Base-by-base conservation (phyloP, 2,113 vertebrate genomes). In the Meleagris gallopavo region DNA sequence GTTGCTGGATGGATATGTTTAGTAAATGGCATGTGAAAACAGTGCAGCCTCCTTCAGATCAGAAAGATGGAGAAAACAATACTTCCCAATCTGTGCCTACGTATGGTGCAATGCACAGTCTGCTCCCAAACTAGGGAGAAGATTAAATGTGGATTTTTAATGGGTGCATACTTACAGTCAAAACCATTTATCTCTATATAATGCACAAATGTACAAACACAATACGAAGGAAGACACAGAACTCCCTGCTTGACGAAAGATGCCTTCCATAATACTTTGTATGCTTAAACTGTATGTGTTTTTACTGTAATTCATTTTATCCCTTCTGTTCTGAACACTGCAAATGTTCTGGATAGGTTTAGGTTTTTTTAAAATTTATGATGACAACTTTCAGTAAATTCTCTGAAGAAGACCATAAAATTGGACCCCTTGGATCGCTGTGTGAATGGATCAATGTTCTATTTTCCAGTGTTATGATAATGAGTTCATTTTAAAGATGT, bases 391-490 rank as follows among this genome's bases (percentile, higher is more conserved):
- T 70, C 89, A 85, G 94, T 86, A 95, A 93, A 95, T 96, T 95
- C 38, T 90, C 85, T 85, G 72, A 86, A 82, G 83, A 96, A 88
- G n/a, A 88, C 85, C 80, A 95, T 94, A 97, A 96, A 96, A 94
- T 77, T 41, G 73, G 90, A 61, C 71, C 69, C 64, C 84, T 93
- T 75, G 83, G 82, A 92, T 94, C 71, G 76, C 74, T 83, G 46
- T 85, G 67, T 75, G 83, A 91, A 89, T 90, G 85, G 94, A 97
- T 95, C 97, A 95, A 95, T 95, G 92, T 80, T 95, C 96, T 94
- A 81, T 96, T 95, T 97, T 96, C 94, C 89, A 96, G 83, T 2
- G 65, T 93, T 97, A 97, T 90, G 94, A 95, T 94, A 96, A 97
- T 91, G 89, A 96, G 90, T 93, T 96, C 88, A 93, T 95, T 97